Base-by-base conservation (phyloP, 2,888 invertebrate genomes). In the Amblyteles armatorius region DNA sequence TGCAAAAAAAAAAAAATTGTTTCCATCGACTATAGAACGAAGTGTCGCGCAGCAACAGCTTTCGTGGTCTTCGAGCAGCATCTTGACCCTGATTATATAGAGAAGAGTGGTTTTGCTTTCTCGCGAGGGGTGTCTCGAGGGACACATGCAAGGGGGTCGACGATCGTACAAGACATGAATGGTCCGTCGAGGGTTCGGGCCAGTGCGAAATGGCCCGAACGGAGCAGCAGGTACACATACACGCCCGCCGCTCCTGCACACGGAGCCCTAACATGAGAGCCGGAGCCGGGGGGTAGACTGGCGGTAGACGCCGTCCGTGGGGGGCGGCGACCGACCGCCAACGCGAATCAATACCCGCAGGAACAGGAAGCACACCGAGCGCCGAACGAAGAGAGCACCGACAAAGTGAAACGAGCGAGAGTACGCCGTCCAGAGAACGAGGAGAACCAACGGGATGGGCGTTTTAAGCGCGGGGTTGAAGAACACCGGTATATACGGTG, bases 281-380 rank as follows among this genome's bases (percentile, higher is more conserved):
- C 48, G 50, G 72, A 85, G 44, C 44, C 44, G 84, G 85, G 82
- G 90, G 92, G 93, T 91, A 93, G 93, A 93, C 94, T 90, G 91
- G 89, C 90, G 91, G 93, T 92, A 94, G 93, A 94, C 94, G 92
- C 90, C 90, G 92, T 90, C 91, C 90, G 90, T 89, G 93, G 94
- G 63, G 93, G 94, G 94, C 93, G 94, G 94, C 93, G 94, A 94
- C 93, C 94, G 93, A 91, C 93, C 92, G 91, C 93, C 93, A 92
- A 93, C 93, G 93, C 92, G 93, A 94, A 94, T 94, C 94, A 94
- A 94, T 94, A 94, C 93, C 94, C 94, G 94, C 93, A 94, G 94
- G 93, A 94, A 93, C 93, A 93, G 93, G 93, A 93, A 93, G 79
- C 82, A 77, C 92, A 90, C 89, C 92, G 90, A 90, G 90, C 92